These are phyloP conservation scores for Marronus borbonicus DNA, from an alignment of 2,888 invertebrate genomes.

Conservation along the genomic window DNA sequence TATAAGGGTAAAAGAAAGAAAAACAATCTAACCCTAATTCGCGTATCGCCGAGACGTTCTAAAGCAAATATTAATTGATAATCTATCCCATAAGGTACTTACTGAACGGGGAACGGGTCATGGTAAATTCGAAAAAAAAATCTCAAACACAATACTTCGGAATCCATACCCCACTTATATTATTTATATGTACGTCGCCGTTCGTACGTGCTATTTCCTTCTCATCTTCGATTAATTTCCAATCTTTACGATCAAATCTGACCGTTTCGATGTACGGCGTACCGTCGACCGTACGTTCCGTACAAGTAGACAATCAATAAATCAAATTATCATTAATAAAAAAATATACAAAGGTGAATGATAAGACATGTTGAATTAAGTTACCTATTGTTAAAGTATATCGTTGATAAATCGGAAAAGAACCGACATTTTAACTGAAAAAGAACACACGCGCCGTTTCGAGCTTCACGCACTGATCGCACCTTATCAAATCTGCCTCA, in stretches of 20 bases:
- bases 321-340: conserved; percentile 65
- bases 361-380: conserved; percentile 69
- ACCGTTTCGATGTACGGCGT: conserved; percentile 10
- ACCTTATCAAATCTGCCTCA: conserved; percentile 61
- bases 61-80: conserved; percentile 5
- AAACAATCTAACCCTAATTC: conserved; percentile 20
- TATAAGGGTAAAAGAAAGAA: neutral
- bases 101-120: conserved; percentile 52
- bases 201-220: conserved; percentile 3
- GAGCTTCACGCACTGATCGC: conserved; percentile 58
- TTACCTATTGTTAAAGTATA: conserved; percentile 71
- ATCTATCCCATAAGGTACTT: conserved; percentile 31
- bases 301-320: conserved; percentile 59
- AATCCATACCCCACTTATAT: conserved; percentile 53
- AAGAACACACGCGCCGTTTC: conserved; percentile 52
- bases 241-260: conserved; percentile 7
- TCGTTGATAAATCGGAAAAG: conserved; percentile 67
- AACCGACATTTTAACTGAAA: conserved; percentile 59
- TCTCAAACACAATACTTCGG: conserved; percentile 50
- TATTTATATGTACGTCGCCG: conserved; percentile 33
- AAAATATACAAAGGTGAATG: conserved; percentile 69
- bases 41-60: neutral
- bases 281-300: conserved; percentile 1
- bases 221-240: conserved; percentile 23
- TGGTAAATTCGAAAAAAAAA: conserved; percentile 52